Percentiles rank a stretch among this genome's conserved stretches.
These are phyloP conservation scores for Propsilocerus akamusi DNA, from an alignment of 1,140 invertebrate species.

Conservation along the genomic window DNA sequence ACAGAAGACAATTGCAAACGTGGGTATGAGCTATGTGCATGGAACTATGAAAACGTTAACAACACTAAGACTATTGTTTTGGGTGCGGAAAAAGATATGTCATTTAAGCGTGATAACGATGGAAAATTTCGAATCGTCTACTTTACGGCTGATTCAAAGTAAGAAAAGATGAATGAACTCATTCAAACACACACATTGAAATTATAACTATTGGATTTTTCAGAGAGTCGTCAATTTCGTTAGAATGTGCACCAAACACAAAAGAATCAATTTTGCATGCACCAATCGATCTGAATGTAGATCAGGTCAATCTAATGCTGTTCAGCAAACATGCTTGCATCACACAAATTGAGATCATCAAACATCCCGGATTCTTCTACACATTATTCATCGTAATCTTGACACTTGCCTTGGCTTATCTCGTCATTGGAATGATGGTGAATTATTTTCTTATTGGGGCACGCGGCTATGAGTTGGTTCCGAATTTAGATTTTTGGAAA, in stretches of 20 bases:
- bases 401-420: neutral
- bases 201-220: neutral
- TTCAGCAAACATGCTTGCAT: neutral
- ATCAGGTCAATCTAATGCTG: neutral
- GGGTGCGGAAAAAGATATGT: neutral
- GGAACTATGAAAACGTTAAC: neutral
- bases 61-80: neutral
- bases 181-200: neutral
- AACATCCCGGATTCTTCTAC: neutral
- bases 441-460: neutral
- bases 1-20: neutral
- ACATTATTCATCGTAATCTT: neutral
- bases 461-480: neutral
- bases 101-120: neutral
- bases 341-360: neutral
- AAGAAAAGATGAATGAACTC: neutral
- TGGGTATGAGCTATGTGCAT: neutral
- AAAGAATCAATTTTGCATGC: neutral
- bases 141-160: neutral
- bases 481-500: neutral
- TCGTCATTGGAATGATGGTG: neutral
- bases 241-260: neutral
- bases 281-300: neutral
- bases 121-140: too few species aligned
- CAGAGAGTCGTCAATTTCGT: neutral